phyloP scores from a whole-genome alignment of 2,113 vertebrate species.

The Corythaeola cristata region DNA sequence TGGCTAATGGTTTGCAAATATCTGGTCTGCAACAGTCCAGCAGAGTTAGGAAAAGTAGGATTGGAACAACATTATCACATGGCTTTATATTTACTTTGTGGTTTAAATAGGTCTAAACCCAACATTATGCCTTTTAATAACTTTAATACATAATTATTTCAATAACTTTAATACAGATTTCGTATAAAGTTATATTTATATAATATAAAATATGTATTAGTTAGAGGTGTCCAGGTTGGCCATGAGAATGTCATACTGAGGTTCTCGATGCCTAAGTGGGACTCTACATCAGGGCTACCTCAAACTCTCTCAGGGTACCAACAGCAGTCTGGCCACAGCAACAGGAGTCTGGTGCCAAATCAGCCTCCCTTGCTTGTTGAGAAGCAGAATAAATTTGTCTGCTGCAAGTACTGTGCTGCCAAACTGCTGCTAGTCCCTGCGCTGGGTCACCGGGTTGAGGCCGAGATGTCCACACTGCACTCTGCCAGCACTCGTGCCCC shows the following conservation, averaged over 20 bases:
- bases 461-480: accelerated
- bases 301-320: neutral
- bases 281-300: neutral
- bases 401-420: neutral
- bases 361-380: neutral
- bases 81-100: neutral
- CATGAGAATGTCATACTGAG: neutral
- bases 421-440: neutral
- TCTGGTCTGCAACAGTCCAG: neutral
- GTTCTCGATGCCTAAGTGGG: neutral
- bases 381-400: neutral
- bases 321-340: neutral
- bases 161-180: neutral
- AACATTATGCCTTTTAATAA: neutral
- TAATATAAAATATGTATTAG: neutral
- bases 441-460: neutral
- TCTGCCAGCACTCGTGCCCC: neutral
- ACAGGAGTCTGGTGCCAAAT: neutral
- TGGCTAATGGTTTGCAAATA: neutral
- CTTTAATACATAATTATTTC: neutral
- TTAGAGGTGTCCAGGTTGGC: neutral
- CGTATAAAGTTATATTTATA: neutral
- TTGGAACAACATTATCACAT: neutral
- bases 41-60: neutral
- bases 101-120: neutral